phyloP scores from a whole-genome alignment of 1,140 invertebrate genomes.

The Solen grandis region DNA sequence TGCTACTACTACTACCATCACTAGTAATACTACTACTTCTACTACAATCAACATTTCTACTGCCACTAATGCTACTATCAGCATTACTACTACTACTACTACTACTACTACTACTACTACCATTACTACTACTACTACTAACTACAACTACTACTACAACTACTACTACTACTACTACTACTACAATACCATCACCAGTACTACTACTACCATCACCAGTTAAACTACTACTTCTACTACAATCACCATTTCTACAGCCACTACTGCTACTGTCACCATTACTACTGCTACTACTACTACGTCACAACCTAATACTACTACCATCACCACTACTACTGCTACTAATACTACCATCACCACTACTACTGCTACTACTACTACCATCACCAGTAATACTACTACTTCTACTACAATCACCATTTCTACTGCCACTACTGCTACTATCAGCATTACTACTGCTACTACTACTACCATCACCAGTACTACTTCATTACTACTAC shows the following conservation, averaged over 20 bases:
- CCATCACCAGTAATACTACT: neutral
- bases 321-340: neutral
- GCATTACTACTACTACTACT: neutral
- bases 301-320: neutral
- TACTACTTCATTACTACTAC: neutral
- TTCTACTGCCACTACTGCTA: neutral
- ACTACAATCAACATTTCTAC: neutral
- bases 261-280: neutral
- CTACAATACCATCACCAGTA: neutral
- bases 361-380: neutral
- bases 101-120: conserved; percentile 1
- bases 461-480: neutral
- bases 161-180: conserved; percentile 10
- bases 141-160: conserved; percentile 2
- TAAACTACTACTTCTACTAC: neutral
- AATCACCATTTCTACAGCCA: neutral
- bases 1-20: neutral
- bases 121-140: conserved; percentile 1
- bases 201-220: neutral
- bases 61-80: neutral
- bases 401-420: neutral
- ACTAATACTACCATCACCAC: neutral
- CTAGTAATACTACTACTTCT: neutral
- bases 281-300: neutral
- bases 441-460: neutral